phyloP scores from a whole-genome alignment of 2,113 vertebrate genomes.

The Arenaria interpres region DNA sequence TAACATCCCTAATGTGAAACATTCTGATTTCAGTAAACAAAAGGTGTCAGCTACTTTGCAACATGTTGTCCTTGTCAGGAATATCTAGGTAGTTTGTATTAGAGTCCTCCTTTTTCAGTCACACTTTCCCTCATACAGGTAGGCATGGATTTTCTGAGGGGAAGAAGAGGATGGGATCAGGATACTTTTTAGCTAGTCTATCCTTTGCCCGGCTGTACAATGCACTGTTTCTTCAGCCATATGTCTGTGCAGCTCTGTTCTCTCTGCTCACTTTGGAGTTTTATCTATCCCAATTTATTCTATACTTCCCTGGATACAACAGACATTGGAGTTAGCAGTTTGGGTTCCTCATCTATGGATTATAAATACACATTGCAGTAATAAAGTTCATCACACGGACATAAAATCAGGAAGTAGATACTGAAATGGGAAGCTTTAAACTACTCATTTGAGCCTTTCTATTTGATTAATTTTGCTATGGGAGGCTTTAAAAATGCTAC shows the following conservation, averaged over 20 bases:
- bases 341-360: neutral
- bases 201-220: neutral
- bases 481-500: neutral
- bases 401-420: neutral
- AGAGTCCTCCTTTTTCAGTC: neutral
- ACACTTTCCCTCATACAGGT: neutral
- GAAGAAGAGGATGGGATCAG: neutral
- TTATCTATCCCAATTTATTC: neutral
- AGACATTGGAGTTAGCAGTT: neutral
- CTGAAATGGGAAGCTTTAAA: neutral
- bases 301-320: neutral
- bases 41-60: neutral
- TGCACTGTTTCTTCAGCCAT: neutral
- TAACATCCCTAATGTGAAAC: neutral
- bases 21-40: neutral
- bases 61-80: neutral
- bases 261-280: neutral
- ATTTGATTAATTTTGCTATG: neutral
- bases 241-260: neutral
- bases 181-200: neutral
- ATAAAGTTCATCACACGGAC: neutral
- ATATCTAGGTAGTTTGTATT: neutral
- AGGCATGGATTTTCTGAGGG: neutral
- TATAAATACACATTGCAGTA: neutral
- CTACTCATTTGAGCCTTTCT: neutral